A percentile compares a stretch with the other conserved stretches of the same genome.
Evolutionary conservation across 1,140 invertebrate species (phyloP).

Genomic region (Drosophila bipectinata): DNA sequence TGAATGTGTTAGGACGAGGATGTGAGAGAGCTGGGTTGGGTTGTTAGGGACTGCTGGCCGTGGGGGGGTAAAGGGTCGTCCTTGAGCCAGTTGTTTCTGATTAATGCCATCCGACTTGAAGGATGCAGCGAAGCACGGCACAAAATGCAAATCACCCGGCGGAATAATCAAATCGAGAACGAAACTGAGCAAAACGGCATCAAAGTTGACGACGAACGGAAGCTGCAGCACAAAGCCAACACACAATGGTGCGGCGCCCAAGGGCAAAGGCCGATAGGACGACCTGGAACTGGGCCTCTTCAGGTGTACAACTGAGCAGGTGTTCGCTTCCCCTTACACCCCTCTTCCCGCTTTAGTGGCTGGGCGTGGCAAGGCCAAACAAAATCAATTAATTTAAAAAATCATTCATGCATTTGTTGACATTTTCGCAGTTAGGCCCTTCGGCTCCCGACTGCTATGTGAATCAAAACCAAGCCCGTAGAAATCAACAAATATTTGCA

Average conservation of each 20-base stretch:
- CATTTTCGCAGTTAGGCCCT: conserved; percentile 40
- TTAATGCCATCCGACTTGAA: conserved; percentile 71
- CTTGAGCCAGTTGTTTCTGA: conserved; percentile 78
- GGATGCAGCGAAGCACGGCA: conserved; percentile 64
- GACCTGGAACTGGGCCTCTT: neutral
- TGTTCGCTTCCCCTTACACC: neutral
- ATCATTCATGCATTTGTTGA: conserved; percentile 55
- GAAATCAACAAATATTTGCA: conserved; percentile 62
- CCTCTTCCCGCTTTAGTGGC: neutral
- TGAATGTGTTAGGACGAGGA: neutral
- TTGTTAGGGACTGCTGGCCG: too few relatives aligned
- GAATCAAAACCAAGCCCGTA: neutral
- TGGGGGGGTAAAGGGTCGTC: conserved; percentile 26
- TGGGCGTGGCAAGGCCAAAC: conserved; percentile 56
- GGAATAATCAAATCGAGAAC: conserved; percentile 75
- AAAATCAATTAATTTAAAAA: conserved; percentile 80
- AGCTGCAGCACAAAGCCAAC: conserved; percentile 57
- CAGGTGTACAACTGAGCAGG: neutral
- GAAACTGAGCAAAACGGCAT: conserved; percentile 59
- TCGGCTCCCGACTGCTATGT: neutral
- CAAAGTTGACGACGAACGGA: conserved; percentile 71
- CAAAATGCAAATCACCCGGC: conserved; percentile 77
- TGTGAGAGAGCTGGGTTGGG: too few relatives aligned
- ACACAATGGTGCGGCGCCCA: conserved; percentile 42
- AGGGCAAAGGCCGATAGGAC: conserved; percentile 27